Conservation (phyloP, 2,888 invertebrate species). For the Ellobium chinense region DNA sequence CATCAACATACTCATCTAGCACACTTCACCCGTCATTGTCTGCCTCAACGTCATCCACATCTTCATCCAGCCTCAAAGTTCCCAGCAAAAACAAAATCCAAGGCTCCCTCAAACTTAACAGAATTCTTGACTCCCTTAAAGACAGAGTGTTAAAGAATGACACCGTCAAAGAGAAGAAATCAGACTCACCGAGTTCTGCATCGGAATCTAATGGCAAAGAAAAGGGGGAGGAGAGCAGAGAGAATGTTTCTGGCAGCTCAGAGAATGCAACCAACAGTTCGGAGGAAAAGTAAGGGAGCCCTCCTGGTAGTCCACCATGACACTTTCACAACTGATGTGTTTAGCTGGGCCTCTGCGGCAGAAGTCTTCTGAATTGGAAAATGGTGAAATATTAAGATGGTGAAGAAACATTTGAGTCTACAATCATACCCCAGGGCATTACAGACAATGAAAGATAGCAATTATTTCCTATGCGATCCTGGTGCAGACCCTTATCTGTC, state of each 20-base stretch:
- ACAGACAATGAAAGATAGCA: no score
- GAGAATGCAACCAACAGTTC: neutral
- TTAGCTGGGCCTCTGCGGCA: no score
- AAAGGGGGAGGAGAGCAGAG: neutral
- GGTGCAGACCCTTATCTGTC: no score
- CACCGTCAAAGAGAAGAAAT: constrained; percentile 32
- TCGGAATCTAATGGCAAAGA: neutral
- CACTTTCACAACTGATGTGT: no score
- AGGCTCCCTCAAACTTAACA: constrained; percentile 67
- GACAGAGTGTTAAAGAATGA: constrained; percentile 61
- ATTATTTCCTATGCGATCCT: no score
- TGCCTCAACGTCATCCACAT: constrained; percentile 30
- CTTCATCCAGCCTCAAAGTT: constrained; percentile 26
- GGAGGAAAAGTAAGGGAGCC: neutral
- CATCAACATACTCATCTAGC: constrained; percentile 2
- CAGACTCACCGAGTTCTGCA: neutral
- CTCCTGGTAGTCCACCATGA: no score
- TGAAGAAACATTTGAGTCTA: no score
- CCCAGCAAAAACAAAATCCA: constrained; percentile 66
- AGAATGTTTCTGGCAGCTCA: no score
- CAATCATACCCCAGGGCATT: no score
- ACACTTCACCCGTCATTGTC: neutral
- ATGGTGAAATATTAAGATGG: no score
- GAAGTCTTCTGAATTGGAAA: no score
- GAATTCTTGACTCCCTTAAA: constrained; percentile 70